Evolutionary conservation across 2,797 vertebrate species (phyloP).

Genomic region (Pagetopsis macropterus): DNA sequence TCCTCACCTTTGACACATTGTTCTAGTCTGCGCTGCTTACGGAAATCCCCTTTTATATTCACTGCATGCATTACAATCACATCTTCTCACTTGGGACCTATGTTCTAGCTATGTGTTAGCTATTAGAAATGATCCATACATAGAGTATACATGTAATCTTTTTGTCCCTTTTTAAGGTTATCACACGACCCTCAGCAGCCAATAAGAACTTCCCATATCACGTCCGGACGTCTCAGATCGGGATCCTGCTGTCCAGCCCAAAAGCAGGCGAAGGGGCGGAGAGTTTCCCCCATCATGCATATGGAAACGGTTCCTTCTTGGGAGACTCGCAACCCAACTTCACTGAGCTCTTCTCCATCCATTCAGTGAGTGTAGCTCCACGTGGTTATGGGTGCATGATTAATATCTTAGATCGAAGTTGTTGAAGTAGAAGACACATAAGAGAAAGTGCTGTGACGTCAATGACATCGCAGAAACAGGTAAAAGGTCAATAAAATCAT

Average conservation of each 20-base stretch:
- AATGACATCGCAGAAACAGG: background rate
- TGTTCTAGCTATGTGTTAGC: background rate
- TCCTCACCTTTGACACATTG: constrained; percentile 58
- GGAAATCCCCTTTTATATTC: constrained; percentile 37
- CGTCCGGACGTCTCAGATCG: constrained; percentile 93
- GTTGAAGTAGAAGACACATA: background rate
- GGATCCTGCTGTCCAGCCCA: constrained; percentile 85
- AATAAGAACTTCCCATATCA: constrained; percentile 97
- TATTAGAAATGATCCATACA: background rate
- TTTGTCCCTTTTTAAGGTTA: constrained; percentile 77
- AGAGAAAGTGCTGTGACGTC: background rate
- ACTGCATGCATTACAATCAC: constrained; percentile 14
- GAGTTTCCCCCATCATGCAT: constrained; percentile 92
- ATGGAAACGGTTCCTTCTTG: constrained; percentile 92
- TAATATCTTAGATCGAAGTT: background rate
- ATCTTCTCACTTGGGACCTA: constrained; percentile 7
- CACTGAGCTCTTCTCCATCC: constrained; percentile 95
- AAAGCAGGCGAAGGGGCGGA: constrained; percentile 79
- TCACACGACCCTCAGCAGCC: constrained; percentile 93
- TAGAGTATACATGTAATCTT: background rate
- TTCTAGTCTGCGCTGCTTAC: constrained; percentile 40
- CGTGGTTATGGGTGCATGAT: constrained; percentile 9
- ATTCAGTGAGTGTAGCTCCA: constrained; percentile 78
- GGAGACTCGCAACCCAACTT: constrained; percentile 94
- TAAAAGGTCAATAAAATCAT: constrained; percentile 7